These are phyloP conservation scores for Cyrtodaria siliqua DNA, from an alignment of 2,888 invertebrate species.

Conservation along the genomic window DNA sequence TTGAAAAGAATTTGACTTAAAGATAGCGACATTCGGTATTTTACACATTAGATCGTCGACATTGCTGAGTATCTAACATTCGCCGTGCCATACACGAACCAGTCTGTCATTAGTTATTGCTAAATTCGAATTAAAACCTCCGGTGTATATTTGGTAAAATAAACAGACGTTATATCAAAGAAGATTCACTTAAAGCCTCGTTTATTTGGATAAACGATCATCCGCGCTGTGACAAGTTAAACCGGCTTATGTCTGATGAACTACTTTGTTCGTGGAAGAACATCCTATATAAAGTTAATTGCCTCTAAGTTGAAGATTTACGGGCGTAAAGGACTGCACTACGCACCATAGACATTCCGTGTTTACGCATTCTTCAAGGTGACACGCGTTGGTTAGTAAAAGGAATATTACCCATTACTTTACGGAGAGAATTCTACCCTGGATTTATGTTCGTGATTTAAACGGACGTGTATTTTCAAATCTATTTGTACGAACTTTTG, in stretches of 20 bases:
- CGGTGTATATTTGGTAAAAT: conserved; percentile 10
- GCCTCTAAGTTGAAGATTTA: not conserved
- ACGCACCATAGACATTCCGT: conserved; percentile 11
- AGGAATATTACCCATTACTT: not conserved
- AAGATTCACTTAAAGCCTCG: conserved; percentile 28
- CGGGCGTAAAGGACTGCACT: not conserved
- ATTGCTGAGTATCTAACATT: too few relatives aligned
- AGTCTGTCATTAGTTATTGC: not conserved
- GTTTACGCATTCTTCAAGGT: conserved; percentile 19
- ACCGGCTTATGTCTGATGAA: conserved; percentile 17
- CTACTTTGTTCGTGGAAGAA: conserved; percentile 22
- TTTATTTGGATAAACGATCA: conserved; percentile 53
- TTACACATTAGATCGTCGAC: too few relatives aligned
- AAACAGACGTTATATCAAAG: conserved; percentile 28
- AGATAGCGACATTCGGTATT: too few relatives aligned
- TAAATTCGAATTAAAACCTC: not conserved
- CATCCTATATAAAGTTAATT: not conserved
- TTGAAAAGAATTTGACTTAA: too few relatives aligned
- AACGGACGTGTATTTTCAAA: too few relatives aligned
- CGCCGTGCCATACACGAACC: not conserved
- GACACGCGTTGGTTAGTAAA: not conserved
- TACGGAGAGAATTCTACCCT: too few relatives aligned
- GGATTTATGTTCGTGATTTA: too few relatives aligned
- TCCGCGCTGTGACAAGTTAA: conserved; percentile 23
- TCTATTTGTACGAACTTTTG: too few relatives aligned